Percentiles rank a stretch among this genome's conserved stretches.
Conservation (phyloP, 2,888 invertebrate species). For the Teleiodes luculella region DNA sequence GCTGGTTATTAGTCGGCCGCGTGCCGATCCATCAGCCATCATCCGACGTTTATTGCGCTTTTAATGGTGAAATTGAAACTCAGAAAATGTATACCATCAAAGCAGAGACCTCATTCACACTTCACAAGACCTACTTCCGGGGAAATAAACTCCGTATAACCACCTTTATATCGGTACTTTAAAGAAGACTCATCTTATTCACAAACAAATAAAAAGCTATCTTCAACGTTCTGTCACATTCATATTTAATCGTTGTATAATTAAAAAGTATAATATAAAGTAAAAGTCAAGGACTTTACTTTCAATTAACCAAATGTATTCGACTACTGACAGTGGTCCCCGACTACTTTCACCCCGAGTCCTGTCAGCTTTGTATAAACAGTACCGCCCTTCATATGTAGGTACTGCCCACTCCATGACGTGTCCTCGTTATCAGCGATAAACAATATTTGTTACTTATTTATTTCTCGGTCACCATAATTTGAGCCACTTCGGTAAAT, state of each 20-base stretch:
- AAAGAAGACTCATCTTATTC: not conserved
- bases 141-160: not conserved
- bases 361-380: slow-evolving; percentile 19
- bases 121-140: not conserved
- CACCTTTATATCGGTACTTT: not conserved
- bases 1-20: slow-evolving; percentile 5
- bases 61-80: slow-evolving; percentile 39
- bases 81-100: slow-evolving; percentile 25
- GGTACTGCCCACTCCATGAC: slow-evolving; percentile 2
- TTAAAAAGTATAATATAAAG: slow-evolving; percentile 16
- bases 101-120: slow-evolving; percentile 18
- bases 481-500: not conserved
- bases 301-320: slow-evolving; percentile 18
- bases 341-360: slow-evolving; percentile 28
- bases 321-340: slow-evolving; percentile 25
- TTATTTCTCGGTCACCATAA: not conserved
- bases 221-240: too few relatives aligned
- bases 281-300: slow-evolving; percentile 23
- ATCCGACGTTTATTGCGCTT: slow-evolving; percentile 33
- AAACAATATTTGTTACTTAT: slow-evolving; percentile 10
- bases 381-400: slow-evolving; percentile 23
- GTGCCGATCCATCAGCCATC: slow-evolving; percentile 28
- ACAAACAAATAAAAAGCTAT: not conserved
- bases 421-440: slow-evolving; percentile 7
- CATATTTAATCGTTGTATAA: too few relatives aligned